Evolutionary conservation across 2,888 invertebrate genomes (phyloP).

Genomic region (Aplocera efformata): DNA sequence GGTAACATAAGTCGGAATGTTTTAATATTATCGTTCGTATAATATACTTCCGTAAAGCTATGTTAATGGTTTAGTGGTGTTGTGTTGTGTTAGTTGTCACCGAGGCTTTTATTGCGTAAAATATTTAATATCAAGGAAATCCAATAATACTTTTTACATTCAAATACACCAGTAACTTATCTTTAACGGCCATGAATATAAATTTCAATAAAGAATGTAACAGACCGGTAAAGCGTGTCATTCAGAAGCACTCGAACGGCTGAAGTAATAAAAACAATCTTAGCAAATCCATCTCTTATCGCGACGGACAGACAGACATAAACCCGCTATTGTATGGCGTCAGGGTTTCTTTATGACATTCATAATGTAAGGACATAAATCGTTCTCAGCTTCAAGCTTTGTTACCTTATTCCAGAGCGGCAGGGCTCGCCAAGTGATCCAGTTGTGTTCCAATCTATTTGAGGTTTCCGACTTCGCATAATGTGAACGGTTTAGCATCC

Average conservation of each 20-base stretch:
- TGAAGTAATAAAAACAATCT: conserved; percentile 12
- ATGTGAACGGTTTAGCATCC: no score
- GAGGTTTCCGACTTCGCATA: no score
- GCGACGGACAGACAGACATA: conserved; percentile 12
- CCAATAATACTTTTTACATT: conserved; percentile 10
- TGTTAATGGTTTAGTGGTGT: no score
- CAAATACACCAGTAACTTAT: conserved; percentile 15
- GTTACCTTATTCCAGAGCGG: no score
- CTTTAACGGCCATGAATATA: conserved; percentile 18
- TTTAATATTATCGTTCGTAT: no score
- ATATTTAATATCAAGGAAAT: conserved; percentile 5
- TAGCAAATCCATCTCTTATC: conserved; percentile 9
- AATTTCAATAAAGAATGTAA: conserved; percentile 11
- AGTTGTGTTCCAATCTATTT: no score
- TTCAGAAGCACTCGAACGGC: conserved; percentile 9
- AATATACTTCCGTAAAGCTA: no score
- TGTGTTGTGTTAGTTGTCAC: no score
- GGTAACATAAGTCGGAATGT: no score
- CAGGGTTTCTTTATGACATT: conserved; percentile 17
- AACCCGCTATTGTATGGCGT: conserved; percentile 12
- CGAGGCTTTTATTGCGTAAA: conserved; percentile 5
- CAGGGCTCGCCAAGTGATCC: no score
- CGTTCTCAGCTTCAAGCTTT: background rate
- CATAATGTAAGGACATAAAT: conserved; percentile 20
- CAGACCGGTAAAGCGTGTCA: conserved; percentile 6